A percentile compares a stretch with the other conserved stretches of the same genome.
Conservation (phyloP, 2,113 vertebrate genomes). For the Mastomys natalensis region DNA sequence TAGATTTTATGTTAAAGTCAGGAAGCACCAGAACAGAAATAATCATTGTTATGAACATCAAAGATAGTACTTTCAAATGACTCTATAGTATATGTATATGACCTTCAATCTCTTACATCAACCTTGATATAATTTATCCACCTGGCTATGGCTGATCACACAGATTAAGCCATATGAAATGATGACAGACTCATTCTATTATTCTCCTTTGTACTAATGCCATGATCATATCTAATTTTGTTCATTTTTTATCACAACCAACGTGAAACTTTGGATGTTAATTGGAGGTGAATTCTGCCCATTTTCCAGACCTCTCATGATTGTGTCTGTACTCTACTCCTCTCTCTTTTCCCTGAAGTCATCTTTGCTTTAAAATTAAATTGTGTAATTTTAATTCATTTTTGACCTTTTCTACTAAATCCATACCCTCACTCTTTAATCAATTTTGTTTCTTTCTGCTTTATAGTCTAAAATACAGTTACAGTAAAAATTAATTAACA, state of each 20-base stretch:
- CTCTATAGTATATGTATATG: not conserved
- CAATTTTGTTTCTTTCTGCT: constrained; percentile 44
- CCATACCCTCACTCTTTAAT: constrained; percentile 39
- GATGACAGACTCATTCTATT: not conserved
- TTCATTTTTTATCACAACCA: constrained; percentile 19
- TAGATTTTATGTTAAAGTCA: not conserved
- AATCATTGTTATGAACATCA: not conserved
- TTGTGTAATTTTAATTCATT: constrained; percentile 52
- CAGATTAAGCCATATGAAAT: not conserved
- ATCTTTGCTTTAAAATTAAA: constrained; percentile 43
- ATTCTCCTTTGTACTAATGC: constrained; percentile 7
- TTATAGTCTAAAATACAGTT: constrained; percentile 30
- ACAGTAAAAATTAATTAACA: constrained; percentile 45
- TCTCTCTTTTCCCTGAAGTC: not conserved
- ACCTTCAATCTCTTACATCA: not conserved
- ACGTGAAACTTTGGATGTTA: constrained; percentile 37
- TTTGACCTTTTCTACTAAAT: constrained; percentile 40
- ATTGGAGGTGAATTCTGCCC: constrained; percentile 31
- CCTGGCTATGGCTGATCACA: not conserved
- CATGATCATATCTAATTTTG: constrained; percentile 57
- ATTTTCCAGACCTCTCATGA: not conserved
- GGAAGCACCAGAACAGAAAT: not conserved
- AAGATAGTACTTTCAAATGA: not conserved
- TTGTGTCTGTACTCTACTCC: not conserved
- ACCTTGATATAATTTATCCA: constrained; percentile 21